A percentile compares a stretch with the other conserved stretches of the same genome.
These are phyloP conservation scores for Rhynchophorus ferrugineus DNA, from an alignment of 1,140 invertebrate genomes.

Conservation along the genomic window DNA sequence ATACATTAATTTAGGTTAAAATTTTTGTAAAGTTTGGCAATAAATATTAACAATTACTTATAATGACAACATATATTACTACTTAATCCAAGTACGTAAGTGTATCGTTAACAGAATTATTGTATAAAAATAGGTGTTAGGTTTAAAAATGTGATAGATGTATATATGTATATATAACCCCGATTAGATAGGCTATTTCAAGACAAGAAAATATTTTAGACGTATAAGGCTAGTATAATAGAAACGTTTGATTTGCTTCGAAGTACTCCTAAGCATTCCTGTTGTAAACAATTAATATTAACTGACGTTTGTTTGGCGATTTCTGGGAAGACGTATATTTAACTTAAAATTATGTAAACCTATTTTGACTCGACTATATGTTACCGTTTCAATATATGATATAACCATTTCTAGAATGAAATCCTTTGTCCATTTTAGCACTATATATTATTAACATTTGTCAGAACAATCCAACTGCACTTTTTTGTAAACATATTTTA, in stretches of 20 bases:
- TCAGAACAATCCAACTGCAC: neutral
- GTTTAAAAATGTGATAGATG: conserved; percentile 4
- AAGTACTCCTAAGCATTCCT: too few relatives aligned
- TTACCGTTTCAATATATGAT: too few relatives aligned
- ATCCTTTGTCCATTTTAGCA: neutral
- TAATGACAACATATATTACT: neutral
- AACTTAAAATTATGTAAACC: too few relatives aligned
- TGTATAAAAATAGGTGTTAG: conserved; percentile 3
- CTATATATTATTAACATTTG: neutral
- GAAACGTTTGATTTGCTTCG: too few relatives aligned
- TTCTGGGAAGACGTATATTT: too few relatives aligned
- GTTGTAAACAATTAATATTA: too few relatives aligned
- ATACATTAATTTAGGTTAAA: neutral
- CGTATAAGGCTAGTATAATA: neutral
- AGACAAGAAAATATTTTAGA: neutral
- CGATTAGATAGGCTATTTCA: neutral
- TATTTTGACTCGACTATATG: too few relatives aligned
- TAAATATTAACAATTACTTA: neutral
- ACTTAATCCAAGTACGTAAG: neutral
- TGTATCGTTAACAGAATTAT: neutral
- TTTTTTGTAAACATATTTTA: neutral
- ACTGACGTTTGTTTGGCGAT: too few relatives aligned
- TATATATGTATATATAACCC: conserved; percentile 2
- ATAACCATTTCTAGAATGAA: neutral
- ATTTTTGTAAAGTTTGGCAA: neutral